phyloP scores from a whole-genome alignment of 2,888 invertebrate genomes.

The Steinernema scapterisci region DNA sequence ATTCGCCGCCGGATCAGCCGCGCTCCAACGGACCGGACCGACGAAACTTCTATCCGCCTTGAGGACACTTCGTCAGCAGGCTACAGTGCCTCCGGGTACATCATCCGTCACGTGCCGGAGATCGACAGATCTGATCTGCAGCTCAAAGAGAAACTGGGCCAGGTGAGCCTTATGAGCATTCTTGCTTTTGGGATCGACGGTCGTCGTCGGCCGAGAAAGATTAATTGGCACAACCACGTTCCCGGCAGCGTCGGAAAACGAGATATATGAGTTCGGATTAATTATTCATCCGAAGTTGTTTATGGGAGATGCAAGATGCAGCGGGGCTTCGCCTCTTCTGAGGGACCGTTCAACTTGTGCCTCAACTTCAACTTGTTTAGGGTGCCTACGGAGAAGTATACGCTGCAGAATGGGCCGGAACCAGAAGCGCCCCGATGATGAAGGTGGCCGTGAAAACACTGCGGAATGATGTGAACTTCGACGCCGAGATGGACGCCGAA shows the following conservation, averaged over 20 bases:
- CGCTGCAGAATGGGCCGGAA: constrained; percentile 54
- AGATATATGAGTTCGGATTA: constrained; percentile 1
- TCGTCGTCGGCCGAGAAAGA: too few species aligned
- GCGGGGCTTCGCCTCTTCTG: constrained; percentile 11
- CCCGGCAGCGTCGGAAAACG: background rate
- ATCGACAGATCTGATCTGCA: constrained; percentile 55
- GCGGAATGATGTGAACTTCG: constrained; percentile 68
- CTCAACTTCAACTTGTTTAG: too few species aligned
- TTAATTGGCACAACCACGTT: constrained; percentile 3
- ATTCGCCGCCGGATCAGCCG: constrained; percentile 19
- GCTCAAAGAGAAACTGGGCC: constrained; percentile 60
- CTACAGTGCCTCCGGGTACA: constrained; percentile 28
- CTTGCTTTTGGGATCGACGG: background rate
- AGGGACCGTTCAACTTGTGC: too few species aligned
- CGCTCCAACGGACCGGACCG: constrained; percentile 24
- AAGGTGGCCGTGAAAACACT: constrained; percentile 51
- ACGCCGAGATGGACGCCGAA: constrained; percentile 72
- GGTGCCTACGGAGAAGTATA: constrained; percentile 65
- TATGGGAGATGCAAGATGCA: background rate
- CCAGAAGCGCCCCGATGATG: constrained; percentile 33
- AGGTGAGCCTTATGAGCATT: constrained; percentile 40
- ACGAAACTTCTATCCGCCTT: constrained; percentile 24
- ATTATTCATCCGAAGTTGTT: background rate
- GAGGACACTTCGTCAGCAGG: constrained; percentile 16
- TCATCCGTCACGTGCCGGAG: constrained; percentile 46